Base-by-base conservation (phyloP, 1,140 invertebrate species). In the Drusus annulatus region DNA sequence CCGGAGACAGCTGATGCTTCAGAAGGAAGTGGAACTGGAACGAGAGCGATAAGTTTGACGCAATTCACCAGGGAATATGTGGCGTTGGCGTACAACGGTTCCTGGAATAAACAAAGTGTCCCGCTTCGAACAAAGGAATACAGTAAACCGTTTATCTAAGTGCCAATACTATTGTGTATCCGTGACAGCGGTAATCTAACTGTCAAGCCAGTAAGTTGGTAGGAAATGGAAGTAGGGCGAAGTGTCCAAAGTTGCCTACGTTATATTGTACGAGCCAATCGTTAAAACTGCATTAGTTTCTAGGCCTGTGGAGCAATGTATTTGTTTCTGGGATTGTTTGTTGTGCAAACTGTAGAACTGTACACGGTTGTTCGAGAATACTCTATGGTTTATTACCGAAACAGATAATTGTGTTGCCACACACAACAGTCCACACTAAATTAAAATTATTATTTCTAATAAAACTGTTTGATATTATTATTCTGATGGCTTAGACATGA, bases 211-310 rank as follows among this genome's bases (percentile, higher is more conserved):
- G 56, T 15, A 23, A 60, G 17, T 60, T 23, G 56, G 5, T 45
- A 60, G 56, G 56, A 60, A 60, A 60, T 60, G 56, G 56, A 60
- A 60, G 17, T 60, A 60, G 56, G 56, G 56, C 56, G 56, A 60
- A 60, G 23, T 60, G 56, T 60, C 56, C 19, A 23, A 60, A 60
- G 19, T 60, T 60, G 56, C 56, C 17, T 56, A 56, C 54, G 23
- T 23, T 13, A 13, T 45, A 45, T 45, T 45, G 8, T 45, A 45
- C 36, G 36, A 45, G 10, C 36, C 36, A 45, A 45, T 45, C 36
- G 36, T 45, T 45, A 45, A 45, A 45, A 45, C 36, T 45, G 36
- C 36, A 45, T 45, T 45, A 45, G 36, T 45, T 13, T 45, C 8
- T 13, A 45, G 36, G 36, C 36, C 36, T 45, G 10, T 45, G 36